Evolutionary conservation across 2,113 vertebrate genomes (phyloP).

Genomic region (Hirundichthys speculiger): DNA sequence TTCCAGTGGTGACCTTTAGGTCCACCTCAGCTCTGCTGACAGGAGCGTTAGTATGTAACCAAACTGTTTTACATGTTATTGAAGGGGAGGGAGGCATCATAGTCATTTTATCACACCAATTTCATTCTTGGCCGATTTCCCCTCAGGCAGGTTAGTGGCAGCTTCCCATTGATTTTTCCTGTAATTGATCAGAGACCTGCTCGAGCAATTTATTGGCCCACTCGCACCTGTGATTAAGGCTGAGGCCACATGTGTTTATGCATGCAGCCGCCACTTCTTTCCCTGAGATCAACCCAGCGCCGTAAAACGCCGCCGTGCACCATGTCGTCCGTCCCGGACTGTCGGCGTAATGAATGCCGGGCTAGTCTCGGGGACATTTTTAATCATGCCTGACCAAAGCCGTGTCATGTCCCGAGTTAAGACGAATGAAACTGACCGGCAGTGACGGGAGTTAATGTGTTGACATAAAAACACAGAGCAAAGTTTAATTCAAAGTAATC

Average conservation of each 20-base stretch:
- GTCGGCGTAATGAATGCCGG: conserved; percentile 54
- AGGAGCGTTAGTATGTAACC: conserved; percentile 70
- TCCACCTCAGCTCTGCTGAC: conserved; percentile 65
- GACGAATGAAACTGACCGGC: conserved; percentile 51
- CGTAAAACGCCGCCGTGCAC: conserved; percentile 10
- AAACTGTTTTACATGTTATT: conserved; percentile 80
- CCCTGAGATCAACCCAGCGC: conserved; percentile 36
- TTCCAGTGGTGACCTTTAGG: conserved; percentile 65
- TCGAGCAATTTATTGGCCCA: conserved; percentile 79
- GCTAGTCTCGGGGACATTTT: conserved; percentile 54
- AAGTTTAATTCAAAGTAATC: conserved; percentile 68
- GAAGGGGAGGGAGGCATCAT: conserved; percentile 71
- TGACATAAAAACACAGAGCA: conserved; percentile 56
- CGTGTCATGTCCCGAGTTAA: conserved; percentile 66
- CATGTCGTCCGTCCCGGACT: conserved; percentile 31
- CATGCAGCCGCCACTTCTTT: conserved; percentile 53
- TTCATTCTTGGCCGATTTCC: conserved; percentile 84
- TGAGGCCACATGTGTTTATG: conserved; percentile 71
- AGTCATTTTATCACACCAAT: conserved; percentile 82
- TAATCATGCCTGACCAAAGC: conserved; percentile 54
- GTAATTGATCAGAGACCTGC: conserved; percentile 81
- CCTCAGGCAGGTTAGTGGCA: conserved; percentile 82
- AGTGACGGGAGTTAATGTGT: conserved; percentile 58
- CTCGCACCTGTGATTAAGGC: conserved; percentile 81
- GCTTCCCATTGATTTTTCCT: conserved; percentile 77